phyloP scores from a whole-genome alignment of 2,888 invertebrate genomes.

The Lamellibrachia columna region DNA sequence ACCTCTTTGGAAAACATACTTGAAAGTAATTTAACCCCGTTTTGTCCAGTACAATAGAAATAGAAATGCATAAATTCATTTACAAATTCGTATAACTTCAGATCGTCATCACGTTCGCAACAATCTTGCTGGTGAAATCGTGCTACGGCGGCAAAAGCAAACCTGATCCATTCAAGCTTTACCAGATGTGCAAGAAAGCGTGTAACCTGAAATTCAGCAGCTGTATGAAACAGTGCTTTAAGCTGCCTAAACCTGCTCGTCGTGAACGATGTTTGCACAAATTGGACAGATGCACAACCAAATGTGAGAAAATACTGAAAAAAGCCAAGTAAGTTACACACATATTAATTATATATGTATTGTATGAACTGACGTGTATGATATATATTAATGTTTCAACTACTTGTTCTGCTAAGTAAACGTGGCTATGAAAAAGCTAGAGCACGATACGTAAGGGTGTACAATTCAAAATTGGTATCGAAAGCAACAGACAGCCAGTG shows the following conservation, averaged over 20 bases:
- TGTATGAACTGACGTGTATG: too few species aligned
- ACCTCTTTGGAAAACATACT: too few species aligned
- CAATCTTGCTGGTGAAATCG: neutral
- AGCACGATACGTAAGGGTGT: too few species aligned
- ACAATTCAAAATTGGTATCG: too few species aligned
- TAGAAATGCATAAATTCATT: neutral
- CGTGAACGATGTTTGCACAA: neutral
- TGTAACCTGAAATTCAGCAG: neutral
- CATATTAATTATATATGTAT: neutral
- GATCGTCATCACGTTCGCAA: neutral
- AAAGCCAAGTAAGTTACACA: neutral
- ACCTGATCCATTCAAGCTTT: neutral
- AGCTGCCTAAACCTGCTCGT: neutral
- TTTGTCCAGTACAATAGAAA: neutral
- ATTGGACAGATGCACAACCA: neutral
- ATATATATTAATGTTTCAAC: too few species aligned
- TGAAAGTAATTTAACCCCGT: too few species aligned
- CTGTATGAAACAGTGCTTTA: neutral
- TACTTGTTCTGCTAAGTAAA: too few species aligned
- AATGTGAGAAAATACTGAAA: neutral
- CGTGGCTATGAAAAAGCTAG: too few species aligned
- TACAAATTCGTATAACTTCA: neutral
- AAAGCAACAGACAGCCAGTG: too few species aligned
- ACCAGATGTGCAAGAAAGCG: neutral
- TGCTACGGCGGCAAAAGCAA: neutral